Evolutionary conservation across 2,113 vertebrate species (phyloP).

Genomic region (Xenus cinereus): DNA sequence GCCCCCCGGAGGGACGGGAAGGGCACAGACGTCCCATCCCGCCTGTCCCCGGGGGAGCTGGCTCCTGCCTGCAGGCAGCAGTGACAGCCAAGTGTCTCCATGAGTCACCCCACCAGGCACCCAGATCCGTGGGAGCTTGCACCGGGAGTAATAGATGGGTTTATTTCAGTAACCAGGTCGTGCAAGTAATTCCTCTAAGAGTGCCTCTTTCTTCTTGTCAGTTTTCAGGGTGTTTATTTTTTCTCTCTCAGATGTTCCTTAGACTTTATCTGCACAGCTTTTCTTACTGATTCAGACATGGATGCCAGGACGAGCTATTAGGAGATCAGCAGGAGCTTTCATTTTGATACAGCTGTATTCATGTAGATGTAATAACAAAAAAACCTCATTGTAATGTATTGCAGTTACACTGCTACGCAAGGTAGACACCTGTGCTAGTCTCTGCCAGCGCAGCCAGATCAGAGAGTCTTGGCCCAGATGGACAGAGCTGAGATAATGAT

Average conservation of each 20-base stretch:
- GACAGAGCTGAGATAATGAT: neutral
- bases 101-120: neutral
- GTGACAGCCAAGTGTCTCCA: neutral
- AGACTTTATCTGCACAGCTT: neutral
- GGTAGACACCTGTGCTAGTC: neutral
- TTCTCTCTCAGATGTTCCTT: neutral
- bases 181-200: neutral
- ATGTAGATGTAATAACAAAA: neutral
- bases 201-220: neutral
- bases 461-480: neutral
- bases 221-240: neutral
- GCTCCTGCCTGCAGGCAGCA: neutral
- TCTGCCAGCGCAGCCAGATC: neutral
- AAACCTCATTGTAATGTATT: neutral
- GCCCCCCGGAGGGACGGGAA: fast-evolving
- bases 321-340: neutral
- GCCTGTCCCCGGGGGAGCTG: neutral
- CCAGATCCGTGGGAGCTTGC: neutral
- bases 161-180: neutral
- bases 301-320: neutral
- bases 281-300: neutral
- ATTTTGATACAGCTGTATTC: neutral
- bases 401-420: neutral
- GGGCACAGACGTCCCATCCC: neutral
- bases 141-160: neutral